Base-by-base conservation (phyloP, 1,140 invertebrate genomes). In the Glomeris maerens region DNA sequence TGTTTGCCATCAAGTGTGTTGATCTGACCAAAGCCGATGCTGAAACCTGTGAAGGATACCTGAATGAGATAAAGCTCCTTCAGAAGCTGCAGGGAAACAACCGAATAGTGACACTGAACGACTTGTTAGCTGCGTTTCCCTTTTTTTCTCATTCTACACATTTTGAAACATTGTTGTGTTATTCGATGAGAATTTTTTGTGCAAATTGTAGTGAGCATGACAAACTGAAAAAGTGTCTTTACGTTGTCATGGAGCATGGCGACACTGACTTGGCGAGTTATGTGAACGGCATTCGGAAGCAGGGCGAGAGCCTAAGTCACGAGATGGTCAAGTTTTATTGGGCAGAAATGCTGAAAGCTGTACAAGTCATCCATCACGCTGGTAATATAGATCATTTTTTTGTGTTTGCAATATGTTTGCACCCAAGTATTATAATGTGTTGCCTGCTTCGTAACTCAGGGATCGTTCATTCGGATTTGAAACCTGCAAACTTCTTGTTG, bases 401-500 rank as follows among this genome's bases (percentile, higher is more conserved):
- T 21, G 4, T 42, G 17, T 5, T 42, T 4, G 17, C 25, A 5
- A 21, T 4, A 7, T 5, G 10, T 42, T 42, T 42, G 20, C 20
- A 42, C 5, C 17, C 25, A 21, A 42, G 17, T 36, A 10, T 36
- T 17, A 17, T 36, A 36, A 13, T 36, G 10, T 13, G 10, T 36
- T 36, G 10, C 41, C 54, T 56, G n/a, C n/a, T n/a, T 55, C 53
- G 55, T 52, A 61, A 68, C 73, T 3, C 64, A 87, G 86, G 83
- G 40, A 84, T 97, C 13, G 88, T 97, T 50, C 93, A 97, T 71
- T 88, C 87, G 0, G 93, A 98, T 68, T 69, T 98, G 49, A 98
- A 98, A 67, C 94, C 94, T 10, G 89, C 89, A 1, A 98, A 98
- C 69, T 98, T 98, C 69, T 72, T 98, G 10, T 69, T 93, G 57